These are phyloP conservation scores for Mionectes olivaceus DNA, from an alignment of 2,797 vertebrate genomes.

Conservation along the genomic window DNA sequence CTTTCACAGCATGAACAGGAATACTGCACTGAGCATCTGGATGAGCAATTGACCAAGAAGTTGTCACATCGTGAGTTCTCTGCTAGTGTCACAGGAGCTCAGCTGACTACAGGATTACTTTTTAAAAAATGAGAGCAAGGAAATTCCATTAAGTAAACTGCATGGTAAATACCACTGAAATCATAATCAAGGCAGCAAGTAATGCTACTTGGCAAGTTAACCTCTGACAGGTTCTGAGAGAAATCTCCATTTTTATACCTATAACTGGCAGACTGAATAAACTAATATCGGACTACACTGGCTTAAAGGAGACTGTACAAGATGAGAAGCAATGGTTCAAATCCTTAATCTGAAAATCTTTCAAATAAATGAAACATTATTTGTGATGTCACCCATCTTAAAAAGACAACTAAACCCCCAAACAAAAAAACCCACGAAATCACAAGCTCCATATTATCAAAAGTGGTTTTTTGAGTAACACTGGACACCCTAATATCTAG, in stretches of 20 bases:
- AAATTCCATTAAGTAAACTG: not conserved
- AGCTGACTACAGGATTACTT: not conserved
- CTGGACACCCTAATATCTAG: not conserved
- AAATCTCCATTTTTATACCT: not conserved
- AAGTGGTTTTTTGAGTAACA: not conserved
- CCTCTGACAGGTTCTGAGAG: not conserved
- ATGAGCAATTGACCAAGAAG: not conserved
- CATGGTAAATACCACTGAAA: not conserved
- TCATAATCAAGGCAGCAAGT: not conserved
- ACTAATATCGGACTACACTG: not conserved
- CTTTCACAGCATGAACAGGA: not conserved
- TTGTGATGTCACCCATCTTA: not conserved
- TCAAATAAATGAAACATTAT: not conserved
- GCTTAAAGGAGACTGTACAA: not conserved
- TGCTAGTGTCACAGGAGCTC: not conserved
- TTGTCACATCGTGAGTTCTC: not conserved
- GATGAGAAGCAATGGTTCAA: not conserved
- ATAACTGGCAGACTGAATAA: not conserved
- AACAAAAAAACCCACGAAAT: not conserved
- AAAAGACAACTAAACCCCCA: not conserved
- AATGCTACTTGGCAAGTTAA: not conserved
- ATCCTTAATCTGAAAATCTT: not conserved
- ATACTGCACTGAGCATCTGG: not conserved
- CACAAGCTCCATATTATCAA: not conserved
- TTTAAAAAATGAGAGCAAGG: not conserved